Conservation (phyloP, 1,140 invertebrate genomes). For the Trinorchestia longiramus region DNA sequence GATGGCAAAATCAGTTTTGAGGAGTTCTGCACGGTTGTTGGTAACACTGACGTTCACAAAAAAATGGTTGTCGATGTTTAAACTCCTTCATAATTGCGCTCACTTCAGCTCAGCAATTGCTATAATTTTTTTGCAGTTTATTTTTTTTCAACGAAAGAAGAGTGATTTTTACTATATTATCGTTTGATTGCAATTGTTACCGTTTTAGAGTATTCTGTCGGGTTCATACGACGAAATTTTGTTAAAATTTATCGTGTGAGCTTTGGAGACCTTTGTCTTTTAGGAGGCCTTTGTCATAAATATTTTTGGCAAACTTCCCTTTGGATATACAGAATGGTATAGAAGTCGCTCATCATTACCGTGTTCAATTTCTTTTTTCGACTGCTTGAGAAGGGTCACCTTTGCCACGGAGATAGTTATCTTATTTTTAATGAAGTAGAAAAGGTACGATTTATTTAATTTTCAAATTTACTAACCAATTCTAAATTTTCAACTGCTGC, state of each 20-base stretch:
- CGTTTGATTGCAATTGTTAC: background rate
- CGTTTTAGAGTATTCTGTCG: background rate
- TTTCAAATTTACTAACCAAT: background rate
- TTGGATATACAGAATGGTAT: background rate
- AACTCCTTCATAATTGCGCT: background rate
- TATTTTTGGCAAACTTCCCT: background rate
- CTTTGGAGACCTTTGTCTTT: background rate
- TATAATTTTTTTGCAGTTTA: background rate
- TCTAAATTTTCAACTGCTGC: too few relatives aligned
- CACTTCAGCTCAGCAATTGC: background rate
- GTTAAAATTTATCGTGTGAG: background rate
- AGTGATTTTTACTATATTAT: background rate
- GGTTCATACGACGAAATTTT: background rate
- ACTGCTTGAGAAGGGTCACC: background rate
- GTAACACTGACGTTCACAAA: constrained; percentile 98
- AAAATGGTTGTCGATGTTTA: constrained; percentile 97
- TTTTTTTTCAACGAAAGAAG: background rate
- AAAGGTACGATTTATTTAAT: background rate
- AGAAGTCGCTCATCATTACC: background rate
- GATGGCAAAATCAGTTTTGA: constrained; percentile 50
- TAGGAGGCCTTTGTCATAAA: background rate
- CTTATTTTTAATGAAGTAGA: background rate
- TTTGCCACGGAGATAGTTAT: background rate
- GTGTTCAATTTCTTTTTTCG: background rate
- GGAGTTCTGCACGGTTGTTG: constrained; percentile 75